phyloP scores from a whole-genome alignment of 1,140 invertebrate genomes.

The Delia radicum region DNA sequence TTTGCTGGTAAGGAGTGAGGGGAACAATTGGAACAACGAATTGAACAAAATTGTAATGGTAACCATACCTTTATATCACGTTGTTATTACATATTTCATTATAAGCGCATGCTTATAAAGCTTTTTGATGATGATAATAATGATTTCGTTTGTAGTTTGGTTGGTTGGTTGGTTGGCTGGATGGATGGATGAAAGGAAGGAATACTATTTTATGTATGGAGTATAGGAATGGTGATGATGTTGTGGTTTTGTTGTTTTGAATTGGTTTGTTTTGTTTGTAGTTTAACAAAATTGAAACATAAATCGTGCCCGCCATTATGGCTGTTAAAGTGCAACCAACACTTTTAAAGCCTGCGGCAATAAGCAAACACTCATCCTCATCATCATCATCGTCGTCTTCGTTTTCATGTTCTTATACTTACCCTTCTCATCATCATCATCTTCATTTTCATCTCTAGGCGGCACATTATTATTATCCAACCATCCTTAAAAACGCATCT shows the following conservation, averaged over 20 bases:
- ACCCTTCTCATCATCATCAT: background rate
- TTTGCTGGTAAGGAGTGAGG: too few species aligned
- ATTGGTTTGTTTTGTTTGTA: slow-evolving; percentile 14
- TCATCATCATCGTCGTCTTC: background rate
- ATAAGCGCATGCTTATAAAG: slow-evolving; percentile 6
- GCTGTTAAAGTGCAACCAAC: slow-evolving; percentile 21
- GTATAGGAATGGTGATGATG: background rate
- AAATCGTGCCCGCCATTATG: slow-evolving; percentile 23
- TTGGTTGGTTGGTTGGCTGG: background rate
- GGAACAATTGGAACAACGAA: too few species aligned
- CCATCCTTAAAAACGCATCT: background rate
- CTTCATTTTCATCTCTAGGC: background rate
- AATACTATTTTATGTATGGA: background rate
- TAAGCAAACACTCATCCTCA: slow-evolving; percentile 19
- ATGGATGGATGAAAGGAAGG: background rate
- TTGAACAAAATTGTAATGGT: too few species aligned
- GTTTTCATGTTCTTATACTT: background rate
- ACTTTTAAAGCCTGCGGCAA: slow-evolving; percentile 17
- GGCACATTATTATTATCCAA: background rate
- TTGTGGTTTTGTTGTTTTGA: background rate
- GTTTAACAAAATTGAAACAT: slow-evolving; percentile 22
- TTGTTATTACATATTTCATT: slow-evolving; percentile 8
- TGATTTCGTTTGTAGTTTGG: too few species aligned
- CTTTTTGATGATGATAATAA: too few species aligned
- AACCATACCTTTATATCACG: slow-evolving; percentile 9